A percentile compares a stretch with the other conserved stretches of the same genome.
Conservation (phyloP, 2,888 invertebrate species). For the Dione vanillae region DNA sequence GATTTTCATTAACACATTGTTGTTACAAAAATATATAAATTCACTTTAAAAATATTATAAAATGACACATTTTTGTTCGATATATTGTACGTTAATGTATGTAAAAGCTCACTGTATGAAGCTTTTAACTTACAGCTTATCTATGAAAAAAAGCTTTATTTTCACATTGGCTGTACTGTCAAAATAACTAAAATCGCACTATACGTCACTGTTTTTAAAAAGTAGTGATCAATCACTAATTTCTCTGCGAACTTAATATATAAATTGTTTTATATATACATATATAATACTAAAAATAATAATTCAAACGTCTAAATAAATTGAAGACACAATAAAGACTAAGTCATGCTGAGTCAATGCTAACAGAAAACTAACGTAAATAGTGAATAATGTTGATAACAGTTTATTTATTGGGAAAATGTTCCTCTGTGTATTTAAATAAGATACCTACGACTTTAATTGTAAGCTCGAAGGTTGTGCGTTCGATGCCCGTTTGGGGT, state of each 20-base stretch:
- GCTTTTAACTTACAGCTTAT: not conserved
- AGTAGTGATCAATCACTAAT: too few species aligned
- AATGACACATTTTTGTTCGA: not conserved
- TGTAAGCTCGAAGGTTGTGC: too few species aligned
- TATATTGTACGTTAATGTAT: not conserved
- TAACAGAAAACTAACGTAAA: constrained; percentile 5
- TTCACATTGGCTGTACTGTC: constrained; percentile 1
- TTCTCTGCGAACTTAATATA: too few species aligned
- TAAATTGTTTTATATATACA: not conserved
- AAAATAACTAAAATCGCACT: too few species aligned
- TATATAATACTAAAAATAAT: not conserved
- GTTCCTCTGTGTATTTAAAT: too few species aligned
- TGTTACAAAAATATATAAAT: not conserved
- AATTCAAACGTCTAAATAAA: constrained; percentile 11
- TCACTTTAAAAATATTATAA: not conserved
- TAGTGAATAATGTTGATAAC: constrained; percentile 21
- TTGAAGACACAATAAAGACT: constrained; percentile 19
- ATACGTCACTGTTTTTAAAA: too few species aligned
- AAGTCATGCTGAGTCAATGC: constrained; percentile 10
- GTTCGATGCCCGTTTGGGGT: not conserved
- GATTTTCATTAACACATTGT: not conserved
- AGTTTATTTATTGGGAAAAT: constrained; percentile 9
- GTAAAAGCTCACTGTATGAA: not conserved
- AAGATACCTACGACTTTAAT: too few species aligned
- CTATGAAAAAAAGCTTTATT: not conserved